Evolutionary conservation across 2,888 invertebrate genomes (phyloP), one percentile per base, ranked within the genome.

Genomic region (Patella caerulea): DNA sequence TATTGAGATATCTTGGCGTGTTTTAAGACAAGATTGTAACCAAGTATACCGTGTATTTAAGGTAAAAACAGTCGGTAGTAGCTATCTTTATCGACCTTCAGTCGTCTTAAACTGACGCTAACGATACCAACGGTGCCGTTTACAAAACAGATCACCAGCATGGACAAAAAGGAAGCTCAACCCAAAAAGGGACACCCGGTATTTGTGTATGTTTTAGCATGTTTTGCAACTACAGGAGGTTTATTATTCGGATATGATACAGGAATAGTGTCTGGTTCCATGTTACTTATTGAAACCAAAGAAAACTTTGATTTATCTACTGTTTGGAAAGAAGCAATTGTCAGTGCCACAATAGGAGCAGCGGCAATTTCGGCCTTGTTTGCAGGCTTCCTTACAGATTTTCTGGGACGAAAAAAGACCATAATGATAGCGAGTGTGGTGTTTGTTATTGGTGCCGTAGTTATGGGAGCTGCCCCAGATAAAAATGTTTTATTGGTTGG

Each of bases 241-340:
- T 92, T 93, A 79, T 88, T 93, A 14, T 93, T 94, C 85, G 93
- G 93, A 17, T 88, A 88, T 78, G 88, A 89, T 79, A 88, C 88
- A 0, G 93, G 93, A 15, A 93, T 93, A 54, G 92, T 93, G 17
- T 93, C 93, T 0, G 93, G 93, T 11, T 92, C 93, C 7, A 91
- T 93, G 90, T 84, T 93, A 53, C 83, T 89, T 17, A 86, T 89
- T 73, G 93, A 94, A 83, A 93, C 93, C 0, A 88, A 90, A 76
- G 90, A 91, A 71, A 85, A 91, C 53, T 92, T 92, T 81, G 71
- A 88, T 9, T 86, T 93, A 56, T 86, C 83, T 69, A 89, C 88
- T 24, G 81, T 91, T 29, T 93, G 92, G 93, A 92, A 93, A 81
- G 93, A 93, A 82, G 79, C 91, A 3, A 91, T 93, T 53, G 93